Base-by-base conservation (phyloP, 2,797 vertebrate genomes). In the Aphelocoma californica region DNA sequence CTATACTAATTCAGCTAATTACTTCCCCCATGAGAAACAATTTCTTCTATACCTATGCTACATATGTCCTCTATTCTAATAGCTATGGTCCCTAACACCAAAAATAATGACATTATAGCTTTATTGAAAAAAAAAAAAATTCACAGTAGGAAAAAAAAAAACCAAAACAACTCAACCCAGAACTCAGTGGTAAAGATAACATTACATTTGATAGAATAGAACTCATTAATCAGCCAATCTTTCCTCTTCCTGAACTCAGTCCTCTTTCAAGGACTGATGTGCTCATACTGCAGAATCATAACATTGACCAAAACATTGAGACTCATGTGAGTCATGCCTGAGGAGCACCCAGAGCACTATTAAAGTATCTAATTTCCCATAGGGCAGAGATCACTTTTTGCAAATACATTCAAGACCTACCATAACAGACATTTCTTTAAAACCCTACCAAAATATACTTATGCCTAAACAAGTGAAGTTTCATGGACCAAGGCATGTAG, bases 401-500 rank as follows among this genome's bases (percentile, higher is more conserved):
- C 31, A 42, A 58, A 72, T 24, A 50, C 8, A 36, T 38, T 60
- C 26, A 74, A 8, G 53, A 69, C 61, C 24, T 18, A 23, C 34
- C 28, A 10, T 17, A 42, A 26, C 4, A 40, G 8, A 23, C 9
- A 50, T 47, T 73, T 62, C 40, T 48, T 77, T 31, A 67, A 58
- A 50, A 71, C 14, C 45, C 29, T 50, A 34, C 15, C 6, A n/a
- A 78, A 86, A 85, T 19, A 53, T 2, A 42, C 18, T 6, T 9
- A 26, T 9, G 8, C 28, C 80, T 71, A 64, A 86, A 45, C 10
- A 2, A 79, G 14, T 40, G 36, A 79, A 23, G 48, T 48, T n/a
- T 40, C 2, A 1, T 11, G 8, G 42, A 40, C 18, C 10, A 29
- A 65, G 32, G 20, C 12, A 8, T 1, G 5, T 14, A 16, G 5